These are phyloP conservation scores for Amorpha juglandis DNA, from an alignment of 2,888 invertebrate genomes.

Conservation along the genomic window DNA sequence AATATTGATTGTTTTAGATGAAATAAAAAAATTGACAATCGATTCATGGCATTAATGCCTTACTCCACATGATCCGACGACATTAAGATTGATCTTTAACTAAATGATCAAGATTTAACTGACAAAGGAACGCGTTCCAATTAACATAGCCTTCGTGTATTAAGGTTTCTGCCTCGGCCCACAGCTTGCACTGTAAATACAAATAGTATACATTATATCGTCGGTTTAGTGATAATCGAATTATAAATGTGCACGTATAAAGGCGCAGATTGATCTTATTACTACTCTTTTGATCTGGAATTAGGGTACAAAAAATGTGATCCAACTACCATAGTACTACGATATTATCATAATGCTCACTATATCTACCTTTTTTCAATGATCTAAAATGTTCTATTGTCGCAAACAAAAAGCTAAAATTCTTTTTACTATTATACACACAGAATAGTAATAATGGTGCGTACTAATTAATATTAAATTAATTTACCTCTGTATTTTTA, in stretches of 20 bases:
- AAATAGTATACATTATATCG: slow-evolving; percentile 7
- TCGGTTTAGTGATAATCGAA: neutral
- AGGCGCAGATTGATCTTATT: neutral
- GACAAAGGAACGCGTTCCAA: slow-evolving; percentile 77
- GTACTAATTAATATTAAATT: neutral
- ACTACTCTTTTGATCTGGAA: neutral
- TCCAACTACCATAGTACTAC: too few species aligned
- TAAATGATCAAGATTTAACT: slow-evolving; percentile 74
- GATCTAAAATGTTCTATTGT: too few species aligned
- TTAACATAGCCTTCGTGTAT: slow-evolving; percentile 72
- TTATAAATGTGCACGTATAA: neutral
- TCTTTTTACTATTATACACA: too few species aligned
- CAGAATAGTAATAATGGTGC: neutral
- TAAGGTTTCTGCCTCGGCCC: slow-evolving; percentile 64
- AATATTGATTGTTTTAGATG: too few species aligned
- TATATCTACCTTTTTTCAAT: too few species aligned
- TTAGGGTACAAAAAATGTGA: too few species aligned
- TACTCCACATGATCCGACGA: neutral
- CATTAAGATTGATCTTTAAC: slow-evolving; percentile 64
- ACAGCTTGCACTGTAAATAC: slow-evolving; percentile 63
- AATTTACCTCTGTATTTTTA: slow-evolving; percentile 69
- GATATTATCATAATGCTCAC: too few species aligned
- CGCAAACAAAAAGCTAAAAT: too few species aligned
- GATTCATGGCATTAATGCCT: too few species aligned
- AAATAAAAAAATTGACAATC: too few species aligned